These are phyloP conservation scores for Glossosoma conforme DNA, from an alignment of 1,140 invertebrate species.

Conservation along the genomic window DNA sequence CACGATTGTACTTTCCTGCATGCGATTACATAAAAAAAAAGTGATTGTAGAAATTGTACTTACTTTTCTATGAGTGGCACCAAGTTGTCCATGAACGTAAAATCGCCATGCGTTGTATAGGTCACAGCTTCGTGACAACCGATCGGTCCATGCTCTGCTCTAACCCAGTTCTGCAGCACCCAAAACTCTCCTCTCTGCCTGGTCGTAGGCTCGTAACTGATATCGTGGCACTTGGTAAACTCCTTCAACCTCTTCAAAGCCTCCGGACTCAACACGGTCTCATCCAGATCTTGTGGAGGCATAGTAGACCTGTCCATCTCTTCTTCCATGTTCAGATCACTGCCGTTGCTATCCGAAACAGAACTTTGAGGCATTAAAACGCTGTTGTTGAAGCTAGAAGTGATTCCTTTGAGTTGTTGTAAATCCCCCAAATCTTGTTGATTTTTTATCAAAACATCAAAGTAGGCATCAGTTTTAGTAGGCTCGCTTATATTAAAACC, in stretches of 20 bases:
- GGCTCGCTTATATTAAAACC: no score
- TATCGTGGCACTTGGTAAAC: slow-evolving; percentile 60
- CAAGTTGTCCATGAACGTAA: slow-evolving; percentile 86
- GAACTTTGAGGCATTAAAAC: no score
- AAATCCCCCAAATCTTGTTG: no score
- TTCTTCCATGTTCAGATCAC: slow-evolving; percentile 31
- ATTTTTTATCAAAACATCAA: no score
- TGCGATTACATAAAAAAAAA: no score
- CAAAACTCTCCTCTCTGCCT: slow-evolving; percentile 81
- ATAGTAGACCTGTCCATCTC: background rate
- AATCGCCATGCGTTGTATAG: slow-evolving; percentile 88
- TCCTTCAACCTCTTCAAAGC: slow-evolving; percentile 38
- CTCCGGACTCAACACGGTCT: slow-evolving; percentile 39
- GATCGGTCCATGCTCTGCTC: slow-evolving; percentile 53
- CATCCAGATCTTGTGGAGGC: no score
- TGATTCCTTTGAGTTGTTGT: no score
- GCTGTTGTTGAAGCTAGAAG: no score
- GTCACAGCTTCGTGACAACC: slow-evolving; percentile 81
- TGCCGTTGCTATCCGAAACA: slow-evolving; percentile 19
- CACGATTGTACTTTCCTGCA: no score
- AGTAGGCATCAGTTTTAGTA: no score
- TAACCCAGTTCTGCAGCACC: slow-evolving; percentile 85
- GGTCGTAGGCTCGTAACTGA: slow-evolving; percentile 55
- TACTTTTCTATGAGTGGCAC: slow-evolving; percentile 70
- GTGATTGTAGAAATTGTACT: no score